These are phyloP conservation scores for Theocolax elegans DNA, from an alignment of 1,140 invertebrate species.

Conservation along the genomic window DNA sequence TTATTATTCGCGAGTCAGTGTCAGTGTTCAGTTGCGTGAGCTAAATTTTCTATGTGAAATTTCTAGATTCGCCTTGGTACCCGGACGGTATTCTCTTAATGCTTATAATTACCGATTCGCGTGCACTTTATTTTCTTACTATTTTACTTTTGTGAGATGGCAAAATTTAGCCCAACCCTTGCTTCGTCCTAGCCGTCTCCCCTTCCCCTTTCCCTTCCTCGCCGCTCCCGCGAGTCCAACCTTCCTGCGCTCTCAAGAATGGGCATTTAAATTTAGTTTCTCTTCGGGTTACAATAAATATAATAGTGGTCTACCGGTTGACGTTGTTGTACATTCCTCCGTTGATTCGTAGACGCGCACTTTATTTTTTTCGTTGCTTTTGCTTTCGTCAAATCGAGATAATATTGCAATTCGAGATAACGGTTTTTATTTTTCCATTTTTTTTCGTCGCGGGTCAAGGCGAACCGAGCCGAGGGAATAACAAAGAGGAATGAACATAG, in stretches of 20 bases:
- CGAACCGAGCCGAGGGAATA: slow-evolving; percentile 10
- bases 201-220: too few relatives aligned
- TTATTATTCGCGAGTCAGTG: slow-evolving; percentile 31
- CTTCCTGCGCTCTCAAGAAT: too few relatives aligned
- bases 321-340: too few relatives aligned
- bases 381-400: slow-evolving; percentile 32
- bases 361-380: too few relatives aligned
- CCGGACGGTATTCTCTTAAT: slow-evolving; percentile 16
- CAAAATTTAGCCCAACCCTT: too few relatives aligned
- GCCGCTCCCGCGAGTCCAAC: too few relatives aligned
- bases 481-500: slow-evolving; percentile 34
- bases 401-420: slow-evolving; percentile 38
- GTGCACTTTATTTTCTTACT: slow-evolving; percentile 41
- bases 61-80: slow-evolving; percentile 33
- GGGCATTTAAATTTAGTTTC: background rate
- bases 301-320: too few relatives aligned
- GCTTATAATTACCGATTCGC: slow-evolving; percentile 43
- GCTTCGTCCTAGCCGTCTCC: too few relatives aligned
- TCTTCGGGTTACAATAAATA: slow-evolving; percentile 7
- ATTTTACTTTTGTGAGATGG: slow-evolving; percentile 15
- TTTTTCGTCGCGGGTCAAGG: slow-evolving; percentile 36
- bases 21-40: slow-evolving; percentile 13
- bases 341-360: too few relatives aligned
- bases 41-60: slow-evolving; percentile 34
- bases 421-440: slow-evolving; percentile 33